Conservation (phyloP, 2,113 vertebrate genomes). For the Myiozetetes cayanensis region DNA sequence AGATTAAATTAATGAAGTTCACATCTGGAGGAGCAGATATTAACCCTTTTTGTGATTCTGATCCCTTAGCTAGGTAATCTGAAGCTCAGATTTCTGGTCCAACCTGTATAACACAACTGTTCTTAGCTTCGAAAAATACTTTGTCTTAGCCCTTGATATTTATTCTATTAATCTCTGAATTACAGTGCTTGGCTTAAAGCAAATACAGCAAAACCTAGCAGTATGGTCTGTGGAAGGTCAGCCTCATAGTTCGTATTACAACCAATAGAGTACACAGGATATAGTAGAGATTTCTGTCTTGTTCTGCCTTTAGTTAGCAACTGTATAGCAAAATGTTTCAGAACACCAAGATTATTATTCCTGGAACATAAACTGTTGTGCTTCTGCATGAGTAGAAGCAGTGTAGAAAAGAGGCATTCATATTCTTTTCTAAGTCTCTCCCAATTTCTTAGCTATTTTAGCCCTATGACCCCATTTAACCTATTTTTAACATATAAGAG, state of each 20-base stretch:
- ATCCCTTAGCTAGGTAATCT: neutral
- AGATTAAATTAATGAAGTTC: constrained; percentile 52
- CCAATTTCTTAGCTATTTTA: neutral
- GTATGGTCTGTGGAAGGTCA: neutral
- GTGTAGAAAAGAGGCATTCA: neutral
- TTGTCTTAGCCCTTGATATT: neutral
- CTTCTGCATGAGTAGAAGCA: neutral
- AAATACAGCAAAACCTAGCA: neutral
- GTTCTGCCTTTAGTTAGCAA: neutral
- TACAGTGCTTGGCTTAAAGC: neutral
- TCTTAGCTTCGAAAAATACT: neutral
- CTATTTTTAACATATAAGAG: neutral
- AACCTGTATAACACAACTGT: neutral
- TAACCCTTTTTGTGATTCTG: constrained; percentile 12
- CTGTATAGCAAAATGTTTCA: neutral
- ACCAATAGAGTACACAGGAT: neutral
- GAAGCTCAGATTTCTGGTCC: neutral
- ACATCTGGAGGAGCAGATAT: constrained; percentile 45
- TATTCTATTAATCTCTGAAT: neutral
- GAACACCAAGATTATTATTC: neutral
- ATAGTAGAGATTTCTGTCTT: neutral
- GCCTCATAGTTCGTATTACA: neutral
- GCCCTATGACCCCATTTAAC: neutral
- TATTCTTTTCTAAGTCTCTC: neutral
- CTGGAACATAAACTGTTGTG: neutral